Base-by-base conservation (phyloP, 1,140 invertebrate species). In the Drosophila guanche region DNA sequence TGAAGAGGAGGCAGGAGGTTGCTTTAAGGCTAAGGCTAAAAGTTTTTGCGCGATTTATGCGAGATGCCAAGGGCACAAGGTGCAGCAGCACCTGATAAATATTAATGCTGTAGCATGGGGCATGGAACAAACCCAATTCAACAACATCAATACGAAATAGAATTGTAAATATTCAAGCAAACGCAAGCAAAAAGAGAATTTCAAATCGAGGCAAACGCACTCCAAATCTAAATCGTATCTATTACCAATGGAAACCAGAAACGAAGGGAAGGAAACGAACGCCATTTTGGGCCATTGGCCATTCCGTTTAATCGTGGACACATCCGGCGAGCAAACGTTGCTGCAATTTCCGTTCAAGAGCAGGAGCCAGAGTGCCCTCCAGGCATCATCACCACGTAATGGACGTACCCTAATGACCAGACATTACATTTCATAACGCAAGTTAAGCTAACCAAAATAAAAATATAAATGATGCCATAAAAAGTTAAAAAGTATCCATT, bases 381-480 rank as follows among this genome's bases (percentile, higher is more conserved):
- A 23, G 12, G 12, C n/a, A 42, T 33, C 37, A 46, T 37, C 27
- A 29, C 50, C 58, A 43, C 57, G 61, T 88, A 83, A 88, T 88
- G 74, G 74, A 48, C 48, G 62, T 62, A 62, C 70, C 83, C 78
- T 86, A 86, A 86, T 86, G 83, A 86, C 83, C 75, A 55, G 45
- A 76, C 78, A 86, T 86, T 76, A 86, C 74, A 88, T 86, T 86
- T 88, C 83, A 86, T 86, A 86, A 88, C 69, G 78, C 83, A 83
- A 86, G 81, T 88, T 83, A 67, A 88, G 74, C 61, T 52, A 37
- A 63, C 47, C 41, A 51, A 86, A 61, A 20, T 20, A 65, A 65
- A 66, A 33, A 62, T 25, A 46, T 48, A 78, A 84, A 85, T 85
- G 76, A 70, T 75, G 52, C 56, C 59, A 84, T 79, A 73, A 85